A percentile compares a stretch with the other conserved stretches of the same genome.
These are phyloP conservation scores for Sycophila sp. DNA, from an alignment of 1,140 invertebrate genomes.

Conservation along the genomic window DNA sequence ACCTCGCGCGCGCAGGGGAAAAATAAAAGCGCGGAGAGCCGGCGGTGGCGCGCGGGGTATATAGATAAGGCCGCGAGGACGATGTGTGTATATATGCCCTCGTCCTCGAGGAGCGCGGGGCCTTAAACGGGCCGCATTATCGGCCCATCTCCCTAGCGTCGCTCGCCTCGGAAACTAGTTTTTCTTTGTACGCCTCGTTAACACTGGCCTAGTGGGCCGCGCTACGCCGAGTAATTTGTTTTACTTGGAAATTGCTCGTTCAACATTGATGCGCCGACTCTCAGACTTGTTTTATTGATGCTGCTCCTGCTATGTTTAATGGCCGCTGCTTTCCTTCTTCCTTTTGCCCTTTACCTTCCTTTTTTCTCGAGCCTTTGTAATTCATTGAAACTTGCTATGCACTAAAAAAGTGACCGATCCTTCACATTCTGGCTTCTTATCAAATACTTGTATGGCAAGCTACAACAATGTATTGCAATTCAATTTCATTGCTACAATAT, in stretches of 20 bases:
- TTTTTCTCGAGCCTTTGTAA: no score
- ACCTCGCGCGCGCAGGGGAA: background rate
- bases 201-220: background rate
- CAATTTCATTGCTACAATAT: no score
- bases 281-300: no score
- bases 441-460: no score
- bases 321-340: no score
- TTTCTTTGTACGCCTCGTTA: slow-evolving; percentile 21
- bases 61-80: background rate
- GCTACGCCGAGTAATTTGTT: slow-evolving; percentile 8
- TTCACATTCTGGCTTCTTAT: no score
- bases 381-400: no score
- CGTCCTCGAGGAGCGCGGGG: background rate
- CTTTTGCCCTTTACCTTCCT: no score
- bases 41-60: background rate
- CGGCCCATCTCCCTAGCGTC: background rate
- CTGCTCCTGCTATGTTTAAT: no score
- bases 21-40: background rate
- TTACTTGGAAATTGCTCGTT: slow-evolving; percentile 25
- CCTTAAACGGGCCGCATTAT: no score
- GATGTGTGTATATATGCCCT: background rate
- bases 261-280: background rate
- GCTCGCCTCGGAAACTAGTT: background rate
- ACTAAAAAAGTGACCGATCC: no score
- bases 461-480: no score